A percentile compares a stretch with the other conserved stretches of the same genome.
These are phyloP conservation scores for Sarcophaga variegata DNA, from an alignment of 2,888 invertebrate genomes.

Conservation along the genomic window DNA sequence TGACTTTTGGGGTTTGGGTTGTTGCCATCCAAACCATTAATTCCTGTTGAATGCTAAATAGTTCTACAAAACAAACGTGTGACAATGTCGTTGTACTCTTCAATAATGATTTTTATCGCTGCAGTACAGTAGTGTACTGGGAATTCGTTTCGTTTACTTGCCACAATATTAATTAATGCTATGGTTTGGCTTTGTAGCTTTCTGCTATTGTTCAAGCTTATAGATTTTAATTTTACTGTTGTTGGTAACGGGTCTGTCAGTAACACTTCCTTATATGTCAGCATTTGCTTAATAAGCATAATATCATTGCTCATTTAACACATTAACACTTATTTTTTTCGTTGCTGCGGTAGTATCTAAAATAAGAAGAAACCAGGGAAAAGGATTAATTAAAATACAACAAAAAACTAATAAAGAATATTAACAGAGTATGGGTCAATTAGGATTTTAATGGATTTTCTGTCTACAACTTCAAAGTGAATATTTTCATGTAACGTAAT, in stretches of 20 bases:
- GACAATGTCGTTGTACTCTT: slow-evolving; percentile 29
- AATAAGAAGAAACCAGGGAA: neutral
- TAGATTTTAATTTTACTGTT: slow-evolving; percentile 10
- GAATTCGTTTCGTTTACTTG: slow-evolving; percentile 66
- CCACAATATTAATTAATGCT: slow-evolving; percentile 77
- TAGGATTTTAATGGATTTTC: neutral
- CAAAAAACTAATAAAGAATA: neutral
- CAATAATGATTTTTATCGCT: slow-evolving; percentile 30
- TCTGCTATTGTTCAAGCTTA: slow-evolving; percentile 13
- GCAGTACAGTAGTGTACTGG: slow-evolving; percentile 32
- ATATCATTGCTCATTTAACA: slow-evolving; percentile 67
- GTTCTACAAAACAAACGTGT: slow-evolving; percentile 47
- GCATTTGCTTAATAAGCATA: slow-evolving; percentile 76
- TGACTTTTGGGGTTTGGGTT: slow-evolving; percentile 23
- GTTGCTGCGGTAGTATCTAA: slow-evolving; percentile 35
- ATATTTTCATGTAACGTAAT: too few species aligned
- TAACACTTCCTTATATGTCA: slow-evolving; percentile 69
- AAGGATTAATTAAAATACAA: neutral
- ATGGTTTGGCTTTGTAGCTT: slow-evolving; percentile 43
- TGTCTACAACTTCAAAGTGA: neutral
- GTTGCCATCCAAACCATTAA: slow-evolving; percentile 54
- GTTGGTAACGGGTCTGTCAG: slow-evolving; percentile 40
- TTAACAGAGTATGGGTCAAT: neutral
- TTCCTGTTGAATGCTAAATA: slow-evolving; percentile 62
- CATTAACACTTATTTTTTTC: slow-evolving; percentile 28